Conservation (phyloP, 2,113 vertebrate genomes). For the Eulemur macaco region DNA sequence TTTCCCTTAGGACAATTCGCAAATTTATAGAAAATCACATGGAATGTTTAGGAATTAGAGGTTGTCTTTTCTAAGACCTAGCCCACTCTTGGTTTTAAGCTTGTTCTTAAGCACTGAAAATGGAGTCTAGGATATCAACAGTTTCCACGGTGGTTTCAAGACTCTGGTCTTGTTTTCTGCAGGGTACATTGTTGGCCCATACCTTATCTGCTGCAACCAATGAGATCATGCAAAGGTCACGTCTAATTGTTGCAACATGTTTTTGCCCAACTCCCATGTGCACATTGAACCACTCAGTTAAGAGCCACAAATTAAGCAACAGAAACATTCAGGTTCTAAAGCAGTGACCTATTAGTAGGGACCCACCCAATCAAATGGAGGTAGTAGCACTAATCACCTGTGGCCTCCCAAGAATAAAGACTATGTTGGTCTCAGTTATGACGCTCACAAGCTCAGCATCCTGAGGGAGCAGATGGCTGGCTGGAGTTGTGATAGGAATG, state of each 20-base stretch:
- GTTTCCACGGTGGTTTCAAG: neutral
- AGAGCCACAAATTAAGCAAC: neutral
- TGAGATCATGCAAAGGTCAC: neutral
- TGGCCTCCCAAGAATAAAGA: neutral
- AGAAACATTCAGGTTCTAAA: neutral
- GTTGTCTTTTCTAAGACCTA: neutral
- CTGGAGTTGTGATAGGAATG: neutral
- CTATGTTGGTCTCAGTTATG: neutral
- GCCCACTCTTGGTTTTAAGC: too few relatives aligned
- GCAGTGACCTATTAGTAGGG: neutral
- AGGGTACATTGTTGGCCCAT: accelerated
- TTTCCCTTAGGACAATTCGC: neutral
- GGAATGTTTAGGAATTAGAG: neutral
- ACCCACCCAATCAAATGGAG: neutral
- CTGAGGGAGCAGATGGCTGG: accelerated
- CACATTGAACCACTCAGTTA: neutral
- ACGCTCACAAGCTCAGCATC: too few relatives aligned
- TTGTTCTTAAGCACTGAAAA: neutral
- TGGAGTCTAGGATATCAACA: neutral
- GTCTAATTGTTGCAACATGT: neutral
- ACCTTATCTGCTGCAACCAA: neutral
- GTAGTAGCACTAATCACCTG: neutral
- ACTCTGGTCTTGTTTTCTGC: neutral
- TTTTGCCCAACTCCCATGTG: neutral
- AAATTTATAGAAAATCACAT: neutral